phyloP scores from a whole-genome alignment of 1,140 invertebrate genomes.

The Pogonomyrmex californicus region DNA sequence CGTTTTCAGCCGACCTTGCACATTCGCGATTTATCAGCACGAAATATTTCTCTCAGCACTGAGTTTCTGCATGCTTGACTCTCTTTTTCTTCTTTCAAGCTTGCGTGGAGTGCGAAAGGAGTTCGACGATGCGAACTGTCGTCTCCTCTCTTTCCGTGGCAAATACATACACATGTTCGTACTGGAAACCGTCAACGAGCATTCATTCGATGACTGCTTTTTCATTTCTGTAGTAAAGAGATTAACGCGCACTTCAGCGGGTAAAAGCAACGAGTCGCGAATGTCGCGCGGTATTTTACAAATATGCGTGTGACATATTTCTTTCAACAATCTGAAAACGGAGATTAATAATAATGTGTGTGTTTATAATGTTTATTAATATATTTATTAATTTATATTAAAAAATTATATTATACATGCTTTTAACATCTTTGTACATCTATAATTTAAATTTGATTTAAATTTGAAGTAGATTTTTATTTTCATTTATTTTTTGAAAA shows the following conservation, averaged over 20 bases:
- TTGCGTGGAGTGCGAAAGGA: conserved; percentile 17
- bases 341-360: too few relatives aligned
- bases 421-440: too few relatives aligned
- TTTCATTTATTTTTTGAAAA: too few relatives aligned
- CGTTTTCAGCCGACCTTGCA: conserved; percentile 10
- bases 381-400: background rate
- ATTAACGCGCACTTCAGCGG: background rate
- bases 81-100: conserved; percentile 30
- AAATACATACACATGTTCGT: conserved; percentile 24
- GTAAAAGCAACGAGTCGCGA: background rate
- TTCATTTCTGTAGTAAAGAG: background rate
- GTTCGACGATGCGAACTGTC: conserved; percentile 61
- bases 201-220: conserved; percentile 51
- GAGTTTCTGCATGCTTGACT: background rate
- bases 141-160: conserved; percentile 47
- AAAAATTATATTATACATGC: background rate
- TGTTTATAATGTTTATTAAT: background rate
- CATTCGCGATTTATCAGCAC: conserved; percentile 8
- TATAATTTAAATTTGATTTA: too few relatives aligned
- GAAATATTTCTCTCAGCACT: conserved; percentile 33
- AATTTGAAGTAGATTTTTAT: too few relatives aligned
- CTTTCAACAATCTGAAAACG: background rate
- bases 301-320: background rate
- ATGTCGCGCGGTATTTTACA: background rate
- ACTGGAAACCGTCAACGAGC: conserved; percentile 63